Percentiles rank a stretch among this genome's conserved stretches.
Conservation (phyloP, 2,888 invertebrate species). For the Ormia ochracea region DNA sequence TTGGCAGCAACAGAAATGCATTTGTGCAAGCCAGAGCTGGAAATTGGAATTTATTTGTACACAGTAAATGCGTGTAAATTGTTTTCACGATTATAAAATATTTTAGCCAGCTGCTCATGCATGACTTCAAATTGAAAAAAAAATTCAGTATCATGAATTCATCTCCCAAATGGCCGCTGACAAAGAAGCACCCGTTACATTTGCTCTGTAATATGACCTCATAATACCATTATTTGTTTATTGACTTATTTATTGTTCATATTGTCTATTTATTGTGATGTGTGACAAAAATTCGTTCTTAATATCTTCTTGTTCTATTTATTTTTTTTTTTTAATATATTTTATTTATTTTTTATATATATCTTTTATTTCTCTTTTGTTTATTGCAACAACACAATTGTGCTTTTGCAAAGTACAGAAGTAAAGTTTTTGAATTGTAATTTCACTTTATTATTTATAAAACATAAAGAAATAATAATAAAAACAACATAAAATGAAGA, state of each 20-base stretch:
- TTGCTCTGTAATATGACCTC: conserved; percentile 49
- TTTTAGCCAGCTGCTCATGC: no score
- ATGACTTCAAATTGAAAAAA: no score
- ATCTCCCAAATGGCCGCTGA: background rate
- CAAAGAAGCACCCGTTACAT: background rate
- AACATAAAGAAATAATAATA: conserved; percentile 15
- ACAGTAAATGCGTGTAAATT: no score
- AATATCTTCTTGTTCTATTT: conserved; percentile 10
- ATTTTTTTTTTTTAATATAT: no score
- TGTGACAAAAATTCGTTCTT: conserved; percentile 40
- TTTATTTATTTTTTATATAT: no score
- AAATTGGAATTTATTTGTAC: no score
- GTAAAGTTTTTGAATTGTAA: conserved; percentile 53
- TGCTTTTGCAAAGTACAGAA: conserved; percentile 4
- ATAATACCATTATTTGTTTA: conserved; percentile 39
- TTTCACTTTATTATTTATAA: conserved; percentile 47
- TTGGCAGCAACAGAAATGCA: no score
- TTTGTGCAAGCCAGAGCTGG: no score
- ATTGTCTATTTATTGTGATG: conserved; percentile 41
- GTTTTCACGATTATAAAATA: no score
- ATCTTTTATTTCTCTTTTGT: background rate
- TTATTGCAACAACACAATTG: conserved; percentile 41
- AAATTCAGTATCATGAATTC: background rate
- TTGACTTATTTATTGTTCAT: conserved; percentile 40
- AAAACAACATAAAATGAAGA: conserved; percentile 16